Evolutionary conservation across 2,797 vertebrate species (phyloP).

Genomic region (Lepus oiostolus): DNA sequence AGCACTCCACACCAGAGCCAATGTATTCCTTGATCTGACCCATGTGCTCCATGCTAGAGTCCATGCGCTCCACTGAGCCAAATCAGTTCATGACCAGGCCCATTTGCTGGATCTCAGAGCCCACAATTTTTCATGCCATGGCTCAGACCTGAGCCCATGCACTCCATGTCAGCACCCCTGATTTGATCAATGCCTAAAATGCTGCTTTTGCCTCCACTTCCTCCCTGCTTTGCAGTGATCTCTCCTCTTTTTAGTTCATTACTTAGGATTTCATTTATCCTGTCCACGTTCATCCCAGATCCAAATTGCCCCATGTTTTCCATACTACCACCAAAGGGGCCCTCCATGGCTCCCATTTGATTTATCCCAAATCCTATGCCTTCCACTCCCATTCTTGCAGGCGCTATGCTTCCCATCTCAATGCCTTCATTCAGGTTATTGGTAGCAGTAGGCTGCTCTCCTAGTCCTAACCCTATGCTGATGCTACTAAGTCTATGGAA

Average conservation of each 20-base stretch:
- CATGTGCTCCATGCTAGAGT: slow-evolving; percentile 94
- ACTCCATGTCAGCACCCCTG: slow-evolving; percentile 91
- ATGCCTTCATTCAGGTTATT: slow-evolving; percentile 95
- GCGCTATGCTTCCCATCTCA: slow-evolving; percentile 96
- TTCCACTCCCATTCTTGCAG: slow-evolving; percentile 96
- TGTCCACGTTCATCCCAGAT: slow-evolving; percentile 95
- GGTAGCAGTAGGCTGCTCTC: slow-evolving; percentile 97
- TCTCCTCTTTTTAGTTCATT: slow-evolving; percentile 86
- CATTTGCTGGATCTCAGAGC: slow-evolving; percentile 94
- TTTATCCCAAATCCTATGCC: slow-evolving; percentile 98
- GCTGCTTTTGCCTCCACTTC: slow-evolving; percentile 90
- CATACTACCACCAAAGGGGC: slow-evolving; percentile 93
- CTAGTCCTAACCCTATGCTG: slow-evolving; percentile 97
- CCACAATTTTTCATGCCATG: slow-evolving; percentile 91
- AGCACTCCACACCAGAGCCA: slow-evolving; percentile 92
- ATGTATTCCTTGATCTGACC: slow-evolving; percentile 94
- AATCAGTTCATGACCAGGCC: slow-evolving; percentile 94
- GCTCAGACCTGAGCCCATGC: slow-evolving; percentile 89
- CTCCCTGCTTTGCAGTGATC: slow-evolving; percentile 86
- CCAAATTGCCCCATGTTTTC: slow-evolving; percentile 96
- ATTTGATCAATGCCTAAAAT: slow-evolving; percentile 94
- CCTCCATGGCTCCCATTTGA: slow-evolving; percentile 98
- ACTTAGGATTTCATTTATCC: slow-evolving; percentile 92
- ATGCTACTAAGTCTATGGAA: slow-evolving; percentile 95
- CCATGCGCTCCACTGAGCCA: slow-evolving; percentile 92